Evolutionary conservation across 2,113 vertebrate species (phyloP).

Genomic region (Dicrurus megarhynchus): DNA sequence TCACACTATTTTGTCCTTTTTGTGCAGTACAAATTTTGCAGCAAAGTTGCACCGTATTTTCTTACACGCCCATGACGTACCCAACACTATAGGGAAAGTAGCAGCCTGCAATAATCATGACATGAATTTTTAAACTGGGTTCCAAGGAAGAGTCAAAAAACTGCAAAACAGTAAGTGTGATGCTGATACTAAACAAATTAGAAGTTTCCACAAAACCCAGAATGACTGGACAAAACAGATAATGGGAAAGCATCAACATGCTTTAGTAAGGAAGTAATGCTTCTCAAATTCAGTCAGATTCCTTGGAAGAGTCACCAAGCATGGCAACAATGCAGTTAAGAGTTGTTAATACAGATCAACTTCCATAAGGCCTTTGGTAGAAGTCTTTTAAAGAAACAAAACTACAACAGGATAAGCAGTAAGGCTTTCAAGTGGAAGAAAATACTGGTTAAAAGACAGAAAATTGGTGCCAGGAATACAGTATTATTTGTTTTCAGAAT

Average conservation of each 20-base stretch:
- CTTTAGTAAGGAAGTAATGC: neutral
- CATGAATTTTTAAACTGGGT: neutral
- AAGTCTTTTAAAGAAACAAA: neutral
- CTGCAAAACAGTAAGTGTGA: neutral
- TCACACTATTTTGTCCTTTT: neutral
- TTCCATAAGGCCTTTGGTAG: neutral
- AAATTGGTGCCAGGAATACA: neutral
- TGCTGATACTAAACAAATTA: neutral
- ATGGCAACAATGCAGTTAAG: neutral
- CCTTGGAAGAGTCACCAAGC: neutral
- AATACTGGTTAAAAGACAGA: neutral
- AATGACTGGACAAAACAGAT: neutral
- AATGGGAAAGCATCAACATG: neutral
- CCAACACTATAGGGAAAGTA: neutral
- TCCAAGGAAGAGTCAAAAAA: neutral
- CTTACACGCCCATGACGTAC: neutral
- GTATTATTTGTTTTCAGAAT: neutral
- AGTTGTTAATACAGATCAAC: neutral
- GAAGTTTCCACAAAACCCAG: neutral
- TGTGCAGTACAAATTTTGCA: neutral
- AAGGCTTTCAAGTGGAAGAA: neutral
- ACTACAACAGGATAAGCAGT: neutral
- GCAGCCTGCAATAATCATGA: neutral
- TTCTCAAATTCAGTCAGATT: neutral
- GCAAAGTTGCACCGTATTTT: neutral